Evolutionary conservation across 2,797 vertebrate species (phyloP), one percentile per base, ranked within the genome.

Genomic region (Microctenopoma stevenorrisi): DNA sequence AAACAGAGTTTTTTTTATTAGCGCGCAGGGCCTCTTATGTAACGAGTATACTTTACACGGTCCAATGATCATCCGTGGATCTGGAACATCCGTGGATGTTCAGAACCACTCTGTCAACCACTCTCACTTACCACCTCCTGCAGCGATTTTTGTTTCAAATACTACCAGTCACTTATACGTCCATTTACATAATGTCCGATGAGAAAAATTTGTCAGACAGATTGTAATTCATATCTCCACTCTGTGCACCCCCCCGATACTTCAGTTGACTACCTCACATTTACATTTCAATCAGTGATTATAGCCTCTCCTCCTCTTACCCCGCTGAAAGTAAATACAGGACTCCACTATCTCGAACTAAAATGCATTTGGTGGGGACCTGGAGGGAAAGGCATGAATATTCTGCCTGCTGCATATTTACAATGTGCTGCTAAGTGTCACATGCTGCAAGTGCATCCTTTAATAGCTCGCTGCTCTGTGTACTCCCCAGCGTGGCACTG

Each of bases 231-330:
- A 88, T 86, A 91, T 84, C 88, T 83, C 81, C 71, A 76, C 84
- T 90, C 78, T 37, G 75, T 42, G 59, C 44, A 48, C 76, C 80
- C 68, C 70, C 43, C 72, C 76, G 77, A 84, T 87, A 90, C 88
- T 89, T 85, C 78, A 88, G 86, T 79, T 87, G 82, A 85, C 77
- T 80, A 64, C 84, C 83, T 84, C 85, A 84, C 86, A 92, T 93
- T 91, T 91, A 86, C 89, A 91, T 93, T 89, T 93, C 88, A 90
- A 89, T 92, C 88, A 91, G 85, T 86, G 78, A 89, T 90, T 83
- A 90, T 72, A 82, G 86, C 78, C 77, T 88, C 77, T 87, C 81
- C 78, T 85, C 62, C 73, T 86, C 88, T 89, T 79, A 78, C 60
- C 81, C 72, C 4, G 56, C 72, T 76, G 84, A 81, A 86, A 88